Conservation (phyloP, 2,888 invertebrate genomes). For the Hydrotaea cyrtoneurina region DNA sequence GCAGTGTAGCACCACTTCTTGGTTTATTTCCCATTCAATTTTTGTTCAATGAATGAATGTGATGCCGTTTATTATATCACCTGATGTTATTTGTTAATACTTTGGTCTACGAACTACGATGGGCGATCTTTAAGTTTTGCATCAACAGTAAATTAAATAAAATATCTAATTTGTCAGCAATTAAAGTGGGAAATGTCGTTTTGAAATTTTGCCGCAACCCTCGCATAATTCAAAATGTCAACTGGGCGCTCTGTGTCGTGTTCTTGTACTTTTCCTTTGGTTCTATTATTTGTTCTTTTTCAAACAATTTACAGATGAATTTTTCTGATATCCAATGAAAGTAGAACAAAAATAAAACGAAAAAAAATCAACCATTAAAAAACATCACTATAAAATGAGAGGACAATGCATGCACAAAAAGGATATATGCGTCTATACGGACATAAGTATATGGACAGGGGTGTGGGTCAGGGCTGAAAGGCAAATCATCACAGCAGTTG, state of each 20-base stretch:
- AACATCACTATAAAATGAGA: background rate
- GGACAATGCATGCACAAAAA: slow-evolving; percentile 7
- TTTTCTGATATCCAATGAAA: slow-evolving; percentile 29
- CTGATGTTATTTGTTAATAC: too few relatives aligned
- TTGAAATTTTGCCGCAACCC: background rate
- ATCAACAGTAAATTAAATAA: too few relatives aligned
- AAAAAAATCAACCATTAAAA: slow-evolving; percentile 33
- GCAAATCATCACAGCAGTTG: slow-evolving; percentile 66
- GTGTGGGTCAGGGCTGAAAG: slow-evolving; percentile 37
- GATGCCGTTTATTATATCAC: too few relatives aligned
- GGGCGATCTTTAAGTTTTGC: too few relatives aligned
- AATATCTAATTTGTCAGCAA: too few relatives aligned
- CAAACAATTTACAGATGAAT: slow-evolving; percentile 57
- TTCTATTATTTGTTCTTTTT: slow-evolving; percentile 2
- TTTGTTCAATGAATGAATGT: too few relatives aligned
- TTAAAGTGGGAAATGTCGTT: too few relatives aligned
- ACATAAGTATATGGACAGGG: slow-evolving; percentile 13
- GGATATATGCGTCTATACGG: background rate
- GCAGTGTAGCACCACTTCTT: too few relatives aligned
- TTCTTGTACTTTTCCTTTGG: background rate
- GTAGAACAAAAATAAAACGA: slow-evolving; percentile 4
- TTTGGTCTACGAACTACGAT: too few relatives aligned
- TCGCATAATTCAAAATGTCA: background rate
- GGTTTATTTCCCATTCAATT: too few relatives aligned
- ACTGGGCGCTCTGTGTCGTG: too few relatives aligned